Conservation (phyloP, 2,888 invertebrate species). For the Noctua comes region DNA sequence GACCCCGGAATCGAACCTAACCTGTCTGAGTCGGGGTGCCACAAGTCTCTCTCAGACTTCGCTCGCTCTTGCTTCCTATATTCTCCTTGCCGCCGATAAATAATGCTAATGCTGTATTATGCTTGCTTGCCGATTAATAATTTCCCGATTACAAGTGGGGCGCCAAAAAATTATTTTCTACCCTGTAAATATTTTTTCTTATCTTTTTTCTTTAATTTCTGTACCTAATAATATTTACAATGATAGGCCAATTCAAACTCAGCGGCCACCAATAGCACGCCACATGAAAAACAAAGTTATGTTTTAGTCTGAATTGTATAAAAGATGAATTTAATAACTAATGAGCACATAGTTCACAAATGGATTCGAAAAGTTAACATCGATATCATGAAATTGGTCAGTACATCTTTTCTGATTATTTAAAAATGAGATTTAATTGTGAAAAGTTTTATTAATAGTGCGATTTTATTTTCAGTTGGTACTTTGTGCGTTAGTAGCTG, state of each 20-base stretch:
- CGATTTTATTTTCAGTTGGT: background rate
- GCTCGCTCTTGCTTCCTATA: too few species aligned
- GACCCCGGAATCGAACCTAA: too few species aligned
- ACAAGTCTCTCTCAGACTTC: too few species aligned
- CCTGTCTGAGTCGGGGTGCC: too few species aligned
- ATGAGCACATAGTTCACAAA: slow-evolving; percentile 76
- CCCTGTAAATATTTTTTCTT: too few species aligned
- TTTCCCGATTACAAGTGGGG: background rate
- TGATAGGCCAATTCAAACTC: background rate
- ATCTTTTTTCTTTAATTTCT: too few species aligned
- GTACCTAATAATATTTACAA: background rate
- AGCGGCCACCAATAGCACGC: slow-evolving; percentile 71
- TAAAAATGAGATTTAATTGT: slow-evolving; percentile 28
- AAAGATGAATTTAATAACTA: slow-evolving; percentile 76
- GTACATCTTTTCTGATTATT: slow-evolving; percentile 34
- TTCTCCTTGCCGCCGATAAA: too few species aligned
- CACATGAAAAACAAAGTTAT: slow-evolving; percentile 53
- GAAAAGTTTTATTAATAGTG: slow-evolving; percentile 51
- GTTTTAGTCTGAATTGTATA: slow-evolving; percentile 83
- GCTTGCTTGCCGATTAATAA: too few species aligned
- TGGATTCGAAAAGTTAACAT: slow-evolving; percentile 70
- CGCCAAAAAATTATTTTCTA: too few species aligned
- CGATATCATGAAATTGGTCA: slow-evolving; percentile 66
- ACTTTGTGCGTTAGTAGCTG: slow-evolving; percentile 77
- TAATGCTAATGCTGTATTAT: too few species aligned